These are phyloP conservation scores for Hartigia nigra DNA, from an alignment of 2,888 invertebrate genomes.

Conservation along the genomic window DNA sequence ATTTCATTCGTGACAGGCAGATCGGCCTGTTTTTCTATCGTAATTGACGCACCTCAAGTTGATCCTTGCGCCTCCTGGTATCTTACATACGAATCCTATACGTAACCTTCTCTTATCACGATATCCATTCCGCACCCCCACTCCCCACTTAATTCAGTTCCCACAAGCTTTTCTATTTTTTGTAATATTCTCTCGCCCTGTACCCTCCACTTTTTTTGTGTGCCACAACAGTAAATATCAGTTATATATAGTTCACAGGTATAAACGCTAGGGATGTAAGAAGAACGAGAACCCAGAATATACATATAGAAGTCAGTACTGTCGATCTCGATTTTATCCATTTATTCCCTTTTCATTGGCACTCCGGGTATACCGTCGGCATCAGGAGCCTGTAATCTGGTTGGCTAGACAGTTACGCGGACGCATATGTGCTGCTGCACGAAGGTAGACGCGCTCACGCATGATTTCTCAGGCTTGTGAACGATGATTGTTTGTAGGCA, in stretches of 20 bases:
- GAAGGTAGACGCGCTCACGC: slow-evolving; percentile 3
- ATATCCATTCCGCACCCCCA: background rate
- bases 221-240: background rate
- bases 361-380: slow-evolving; percentile 20
- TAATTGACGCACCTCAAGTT: slow-evolving; percentile 19
- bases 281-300: background rate
- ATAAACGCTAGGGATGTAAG: background rate
- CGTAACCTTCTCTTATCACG: background rate
- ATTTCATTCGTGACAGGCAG: slow-evolving; percentile 46
- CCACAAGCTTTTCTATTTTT: background rate
- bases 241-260: background rate
- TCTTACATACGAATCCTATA: background rate
- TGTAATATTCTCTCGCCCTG: background rate
- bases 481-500: slow-evolving; percentile 24
- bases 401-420: slow-evolving; percentile 29
- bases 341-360: slow-evolving; percentile 6
- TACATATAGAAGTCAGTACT: background rate
- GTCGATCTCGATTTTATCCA: background rate
- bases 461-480: slow-evolving; percentile 19
- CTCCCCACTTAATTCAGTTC: background rate
- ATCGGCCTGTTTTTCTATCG: slow-evolving; percentile 52
- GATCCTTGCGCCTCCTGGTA: background rate
- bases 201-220: background rate
- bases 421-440: background rate
- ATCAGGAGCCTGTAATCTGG: slow-evolving; percentile 38